Percentiles rank a stretch among this genome's conserved stretches.
These are phyloP conservation scores for Cephus cinctus DNA, from an alignment of 1,140 invertebrate genomes.

Conservation along the genomic window DNA sequence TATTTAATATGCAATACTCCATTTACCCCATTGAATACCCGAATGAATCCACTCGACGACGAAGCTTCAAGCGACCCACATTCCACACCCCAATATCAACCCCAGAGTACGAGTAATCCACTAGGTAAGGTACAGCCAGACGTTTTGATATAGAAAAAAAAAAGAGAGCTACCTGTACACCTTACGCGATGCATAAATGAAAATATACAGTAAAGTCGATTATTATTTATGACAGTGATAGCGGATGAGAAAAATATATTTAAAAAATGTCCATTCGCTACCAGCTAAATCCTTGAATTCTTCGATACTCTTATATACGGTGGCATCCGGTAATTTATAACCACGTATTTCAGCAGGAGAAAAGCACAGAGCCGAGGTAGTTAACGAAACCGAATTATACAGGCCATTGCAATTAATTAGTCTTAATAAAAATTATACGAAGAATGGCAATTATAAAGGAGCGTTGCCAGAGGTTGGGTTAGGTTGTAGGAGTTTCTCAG, in stretches of 20 bases:
- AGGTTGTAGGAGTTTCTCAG: constrained; percentile 16
- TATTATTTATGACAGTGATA: no score
- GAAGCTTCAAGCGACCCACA: constrained; percentile 37
- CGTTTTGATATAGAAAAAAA: neutral
- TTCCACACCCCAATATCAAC: constrained; percentile 27
- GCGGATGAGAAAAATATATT: no score
- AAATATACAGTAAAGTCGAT: no score
- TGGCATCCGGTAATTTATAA: no score
- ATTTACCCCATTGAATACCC: constrained; percentile 46
- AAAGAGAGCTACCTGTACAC: no score
- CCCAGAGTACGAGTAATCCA: no score
- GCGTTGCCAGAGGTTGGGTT: constrained; percentile 19
- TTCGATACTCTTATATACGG: no score
- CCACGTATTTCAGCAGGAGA: no score
- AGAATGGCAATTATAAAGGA: constrained; percentile 50
- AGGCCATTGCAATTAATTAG: constrained; percentile 55
- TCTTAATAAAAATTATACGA: constrained; percentile 55
- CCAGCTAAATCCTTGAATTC: no score
- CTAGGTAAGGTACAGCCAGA: neutral
- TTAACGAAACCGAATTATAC: constrained; percentile 49
- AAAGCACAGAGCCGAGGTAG: no score
- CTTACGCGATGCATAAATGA: no score
- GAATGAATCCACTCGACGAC: constrained; percentile 28
- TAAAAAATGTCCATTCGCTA: no score
- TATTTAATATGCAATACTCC: constrained; percentile 47